Evolutionary conservation across 2,888 invertebrate species (phyloP), one percentile per base, ranked within the genome.

Genomic region (Chrysolina americana): DNA sequence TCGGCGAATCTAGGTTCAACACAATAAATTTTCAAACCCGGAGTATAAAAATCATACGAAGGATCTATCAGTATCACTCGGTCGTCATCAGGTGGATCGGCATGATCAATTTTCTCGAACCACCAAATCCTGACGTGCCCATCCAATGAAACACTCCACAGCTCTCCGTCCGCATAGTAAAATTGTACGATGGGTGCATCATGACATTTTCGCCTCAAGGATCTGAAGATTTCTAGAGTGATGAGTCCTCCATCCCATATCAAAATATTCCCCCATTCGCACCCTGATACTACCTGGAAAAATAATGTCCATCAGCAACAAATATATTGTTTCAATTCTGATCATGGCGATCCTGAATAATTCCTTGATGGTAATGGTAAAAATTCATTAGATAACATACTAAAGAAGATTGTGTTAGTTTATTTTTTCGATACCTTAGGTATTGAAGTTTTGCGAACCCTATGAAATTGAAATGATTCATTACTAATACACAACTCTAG

Each of bases 171-270:
- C 65, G 83, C 80, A 76, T 85, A 88, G 70, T 83, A 84, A 76
- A 94, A 90, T 83, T 93, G 93, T n/a, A 91, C 89, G 65, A 98
- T 93, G 11, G 94, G 92, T 21, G 92, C 94, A 4, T 89, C 87
- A 83, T 98, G 98, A 83, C 97, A 96, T 0, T 91, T 89, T 84
- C 92, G 93, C 23, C 93, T 90, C 65, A 92, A 92, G 78, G 93
- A 93, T 75, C 93, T 90, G 10, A 92, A 92, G 0, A 96, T 92
- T 90, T 96, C 95, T 47, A 96, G 88, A 87, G 96, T 96, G 13
- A 98, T 97, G 0, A 96, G 89, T 0, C 95, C 96, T 63, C 93
- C 96, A 83, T 97, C 96, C 98, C 98, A 98, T 0, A 98, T 90
- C 53, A 98, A 88, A 84, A 98, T 92, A 86, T 97, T 97, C 0